A percentile compares a stretch with the other conserved stretches of the same genome.
These are phyloP conservation scores for Stenichneumon culpator DNA, from an alignment of 2,888 invertebrate species.

Conservation along the genomic window DNA sequence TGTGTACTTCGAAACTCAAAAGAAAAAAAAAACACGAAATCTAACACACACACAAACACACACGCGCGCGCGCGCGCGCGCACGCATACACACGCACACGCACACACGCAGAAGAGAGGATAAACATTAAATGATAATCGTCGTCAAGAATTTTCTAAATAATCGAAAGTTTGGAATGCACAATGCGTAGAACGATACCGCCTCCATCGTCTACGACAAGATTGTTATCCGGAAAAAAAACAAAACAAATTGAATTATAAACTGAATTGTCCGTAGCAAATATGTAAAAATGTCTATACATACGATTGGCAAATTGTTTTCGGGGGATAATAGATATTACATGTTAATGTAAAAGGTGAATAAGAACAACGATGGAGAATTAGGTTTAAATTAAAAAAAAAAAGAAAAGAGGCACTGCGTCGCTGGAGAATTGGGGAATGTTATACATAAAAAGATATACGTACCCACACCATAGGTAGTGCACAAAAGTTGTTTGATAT, in stretches of 20 bases:
- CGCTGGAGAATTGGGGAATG: slow-evolving; percentile 26
- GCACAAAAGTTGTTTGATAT: slow-evolving; percentile 11
- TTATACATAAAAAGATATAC: slow-evolving; percentile 29
- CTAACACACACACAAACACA: slow-evolving; percentile 10
- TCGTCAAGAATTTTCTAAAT: slow-evolving; percentile 31
- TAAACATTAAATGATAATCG: slow-evolving; percentile 14
- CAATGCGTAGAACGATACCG: slow-evolving; percentile 23
- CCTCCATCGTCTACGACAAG: slow-evolving; percentile 18
- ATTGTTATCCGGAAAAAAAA: slow-evolving; percentile 1
- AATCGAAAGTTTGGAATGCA: slow-evolving; percentile 43
- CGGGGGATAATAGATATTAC: slow-evolving; percentile 4
- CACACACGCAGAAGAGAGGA: slow-evolving; percentile 2
- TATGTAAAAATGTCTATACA: slow-evolving; percentile 9
- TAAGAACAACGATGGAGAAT: slow-evolving; percentile 1
- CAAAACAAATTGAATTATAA: slow-evolving; percentile 15
- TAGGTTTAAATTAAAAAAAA: slow-evolving; percentile 33
- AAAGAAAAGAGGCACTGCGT: slow-evolving; percentile 11
- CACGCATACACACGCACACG: background rate
- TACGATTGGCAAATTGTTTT: slow-evolving; percentile 13
- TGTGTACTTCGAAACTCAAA: slow-evolving; percentile 21
- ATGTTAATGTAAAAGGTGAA: background rate
- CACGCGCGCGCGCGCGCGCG: background rate
- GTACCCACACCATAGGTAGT: slow-evolving; percentile 17
- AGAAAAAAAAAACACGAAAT: background rate
- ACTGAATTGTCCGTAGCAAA: slow-evolving; percentile 4